phyloP scores from a whole-genome alignment of 2,797 vertebrate species.

The Diglossa cyanea region DNA sequence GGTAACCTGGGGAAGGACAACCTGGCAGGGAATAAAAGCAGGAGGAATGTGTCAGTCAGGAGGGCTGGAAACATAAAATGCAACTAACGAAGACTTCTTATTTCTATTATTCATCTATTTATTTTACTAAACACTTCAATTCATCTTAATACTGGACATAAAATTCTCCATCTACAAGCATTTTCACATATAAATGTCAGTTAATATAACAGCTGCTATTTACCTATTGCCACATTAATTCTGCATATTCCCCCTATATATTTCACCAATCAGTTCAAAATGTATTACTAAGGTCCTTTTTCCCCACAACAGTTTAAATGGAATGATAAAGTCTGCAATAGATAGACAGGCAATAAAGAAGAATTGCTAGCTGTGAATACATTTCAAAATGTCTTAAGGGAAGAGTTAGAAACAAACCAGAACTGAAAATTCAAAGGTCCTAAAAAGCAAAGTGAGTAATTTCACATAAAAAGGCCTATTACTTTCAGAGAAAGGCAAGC shows the following conservation, averaged over 20 bases:
- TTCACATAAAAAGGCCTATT: constrained; percentile 14
- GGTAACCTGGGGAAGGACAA: neutral
- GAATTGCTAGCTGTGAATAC: neutral
- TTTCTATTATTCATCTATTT: neutral
- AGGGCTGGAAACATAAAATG: neutral
- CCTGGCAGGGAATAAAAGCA: neutral
- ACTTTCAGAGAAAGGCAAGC: constrained; percentile 5
- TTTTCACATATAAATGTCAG: neutral
- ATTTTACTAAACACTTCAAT: neutral
- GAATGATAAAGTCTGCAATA: neutral
- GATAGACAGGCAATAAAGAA: neutral
- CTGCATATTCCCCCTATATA: neutral
- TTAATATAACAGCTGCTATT: neutral
- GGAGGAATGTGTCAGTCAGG: neutral
- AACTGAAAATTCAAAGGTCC: neutral
- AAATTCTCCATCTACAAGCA: neutral
- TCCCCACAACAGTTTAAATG: neutral
- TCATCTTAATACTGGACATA: neutral
- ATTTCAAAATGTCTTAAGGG: neutral
- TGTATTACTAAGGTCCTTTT: neutral
- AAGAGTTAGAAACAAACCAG: neutral
- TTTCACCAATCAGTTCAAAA: neutral
- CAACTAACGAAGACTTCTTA: neutral
- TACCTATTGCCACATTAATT: neutral
- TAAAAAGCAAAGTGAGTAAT: neutral